These are phyloP conservation scores for Catostomus latipinnis DNA, from an alignment of 2,797 vertebrate species.

Conservation along the genomic window DNA sequence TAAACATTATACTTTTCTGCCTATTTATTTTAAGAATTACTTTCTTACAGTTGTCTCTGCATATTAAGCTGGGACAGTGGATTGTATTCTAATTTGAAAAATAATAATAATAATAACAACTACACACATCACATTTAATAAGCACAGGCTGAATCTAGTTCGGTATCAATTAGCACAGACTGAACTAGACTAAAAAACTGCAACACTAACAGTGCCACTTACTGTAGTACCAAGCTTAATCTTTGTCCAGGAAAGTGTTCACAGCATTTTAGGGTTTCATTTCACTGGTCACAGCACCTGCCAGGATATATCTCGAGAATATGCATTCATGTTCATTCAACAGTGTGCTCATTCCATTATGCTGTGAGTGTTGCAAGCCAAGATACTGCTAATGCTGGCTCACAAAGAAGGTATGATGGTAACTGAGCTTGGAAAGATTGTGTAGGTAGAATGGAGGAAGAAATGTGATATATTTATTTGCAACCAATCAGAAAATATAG, in stretches of 20 bases:
- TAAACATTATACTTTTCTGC: too few relatives aligned
- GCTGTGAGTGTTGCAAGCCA: background rate
- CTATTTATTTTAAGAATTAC: too few relatives aligned
- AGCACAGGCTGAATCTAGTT: background rate
- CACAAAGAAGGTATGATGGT: too few relatives aligned
- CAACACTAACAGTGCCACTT: conserved; percentile 2
- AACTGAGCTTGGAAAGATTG: too few relatives aligned
- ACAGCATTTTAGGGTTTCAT: conserved; percentile 17
- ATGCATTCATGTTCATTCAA: conserved; percentile 30
- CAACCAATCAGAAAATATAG: too few relatives aligned
- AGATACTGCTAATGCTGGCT: background rate
- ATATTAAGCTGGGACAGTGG: too few relatives aligned
- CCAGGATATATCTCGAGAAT: background rate
- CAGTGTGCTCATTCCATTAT: conserved; percentile 17
- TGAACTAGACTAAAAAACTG: background rate
- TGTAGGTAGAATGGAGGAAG: too few relatives aligned
- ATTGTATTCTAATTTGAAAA: too few relatives aligned
- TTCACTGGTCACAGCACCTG: conserved; percentile 20
- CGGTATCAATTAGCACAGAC: background rate
- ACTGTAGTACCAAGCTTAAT: background rate
- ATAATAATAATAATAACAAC: too few relatives aligned
- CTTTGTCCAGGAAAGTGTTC: background rate
- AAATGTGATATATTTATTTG: too few relatives aligned
- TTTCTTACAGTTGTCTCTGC: too few relatives aligned
- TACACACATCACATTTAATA: too few relatives aligned